Evolutionary conservation across 2,888 invertebrate genomes (phyloP), one percentile per base, ranked within the genome.

Genomic region (Congeria kusceri): DNA sequence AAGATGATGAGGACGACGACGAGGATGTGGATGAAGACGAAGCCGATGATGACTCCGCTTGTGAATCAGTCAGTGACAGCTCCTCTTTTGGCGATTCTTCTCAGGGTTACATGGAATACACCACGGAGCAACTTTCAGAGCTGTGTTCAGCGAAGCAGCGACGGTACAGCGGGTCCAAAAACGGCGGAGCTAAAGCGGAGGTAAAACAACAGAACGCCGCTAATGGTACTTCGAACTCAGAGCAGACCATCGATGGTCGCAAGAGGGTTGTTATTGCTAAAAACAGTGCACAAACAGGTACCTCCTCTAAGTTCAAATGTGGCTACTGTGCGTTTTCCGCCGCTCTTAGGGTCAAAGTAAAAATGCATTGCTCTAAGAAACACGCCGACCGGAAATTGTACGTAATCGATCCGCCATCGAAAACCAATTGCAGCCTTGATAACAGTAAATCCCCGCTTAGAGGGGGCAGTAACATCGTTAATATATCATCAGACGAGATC

Each of bases 251-350:
- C 25, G 25, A 25, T 25, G 53, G 53, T 23, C 20, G 53, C 25
- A 25, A 53, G 11, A 23, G 53, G 11, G 53, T 53, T 23, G 20
- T 25, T 11, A 53, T 53, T 9, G 20, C 61, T 18, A 61, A 23
- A 23, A 32, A 29, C 1, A 27, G 29, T 29, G 32, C 23, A 29
- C 4, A 23, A 15, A 23, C 32, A 61, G 18, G 18, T 28, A 29
- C 61, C 29, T 32, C 32, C 15, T 58, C 71, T 18, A 79, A 73
- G 27, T 83, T 77, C 58, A 75, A 70, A 66, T 83, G 83, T 56
- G 80, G 78, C 1, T 73, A 80, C 56, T 83, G 83, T 56, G 56
- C 75, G 4, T 83, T 83, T 58, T 73, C 80, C 27, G 83, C 83
- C 4, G 68, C 46, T 1, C 46, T 83, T 7, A 61, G 83, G 44